A percentile compares a stretch with the other conserved stretches of the same genome.
Conservation (phyloP, 2,797 vertebrate genomes). For the Parauchenoglanis ngamensis region DNA sequence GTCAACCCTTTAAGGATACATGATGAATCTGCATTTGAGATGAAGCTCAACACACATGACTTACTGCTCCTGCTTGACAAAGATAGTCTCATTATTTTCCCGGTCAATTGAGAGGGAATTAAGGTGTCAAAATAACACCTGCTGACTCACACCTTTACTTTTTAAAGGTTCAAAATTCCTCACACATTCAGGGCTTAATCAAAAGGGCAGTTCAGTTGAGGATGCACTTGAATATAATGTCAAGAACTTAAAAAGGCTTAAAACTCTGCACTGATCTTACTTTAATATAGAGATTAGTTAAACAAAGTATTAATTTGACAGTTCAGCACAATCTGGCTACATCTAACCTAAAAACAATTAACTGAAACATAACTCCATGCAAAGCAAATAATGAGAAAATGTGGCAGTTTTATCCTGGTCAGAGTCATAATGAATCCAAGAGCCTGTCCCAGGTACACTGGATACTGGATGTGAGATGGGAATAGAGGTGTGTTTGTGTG, state of each 20-base stretch:
- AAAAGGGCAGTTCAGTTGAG: background rate
- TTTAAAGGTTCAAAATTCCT: constrained; percentile 67
- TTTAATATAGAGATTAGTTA: background rate
- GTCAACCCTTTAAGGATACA: constrained; percentile 56
- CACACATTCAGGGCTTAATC: constrained; percentile 22
- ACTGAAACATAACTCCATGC: background rate
- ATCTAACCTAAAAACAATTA: background rate
- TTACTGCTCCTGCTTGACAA: constrained; percentile 68
- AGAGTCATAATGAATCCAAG: background rate
- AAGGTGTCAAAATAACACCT: constrained; percentile 76
- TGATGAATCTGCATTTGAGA: constrained; percentile 62
- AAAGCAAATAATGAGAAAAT: background rate
- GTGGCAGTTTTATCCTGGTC: background rate
- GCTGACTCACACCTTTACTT: constrained; percentile 73
- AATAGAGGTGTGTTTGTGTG: no score
- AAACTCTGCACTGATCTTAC: background rate
- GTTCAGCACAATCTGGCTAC: background rate
- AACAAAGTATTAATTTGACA: background rate
- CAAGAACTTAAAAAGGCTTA: background rate
- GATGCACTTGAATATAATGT: background rate
- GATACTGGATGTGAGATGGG: no score
- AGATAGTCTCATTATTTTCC: constrained; percentile 71
- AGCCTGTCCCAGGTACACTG: no score
- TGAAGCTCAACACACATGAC: constrained; percentile 66
- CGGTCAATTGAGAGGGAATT: constrained; percentile 70